A percentile compares a stretch with the other conserved stretches of the same genome.
These are phyloP conservation scores for Salvelinus fontinalis DNA, from an alignment of 2,113 vertebrate species.

Conservation along the genomic window DNA sequence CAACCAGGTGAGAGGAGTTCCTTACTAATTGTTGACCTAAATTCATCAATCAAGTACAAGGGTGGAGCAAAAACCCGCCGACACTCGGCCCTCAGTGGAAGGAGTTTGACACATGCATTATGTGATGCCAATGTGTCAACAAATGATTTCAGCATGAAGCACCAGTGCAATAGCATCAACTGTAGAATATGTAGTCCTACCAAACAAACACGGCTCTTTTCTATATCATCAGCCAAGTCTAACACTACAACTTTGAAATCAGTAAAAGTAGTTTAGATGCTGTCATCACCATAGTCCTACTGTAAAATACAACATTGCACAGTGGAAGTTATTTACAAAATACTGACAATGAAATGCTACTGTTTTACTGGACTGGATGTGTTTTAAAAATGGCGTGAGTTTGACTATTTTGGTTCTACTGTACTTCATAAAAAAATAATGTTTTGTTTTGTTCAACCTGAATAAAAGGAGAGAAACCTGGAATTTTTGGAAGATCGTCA, in stretches of 20 bases:
- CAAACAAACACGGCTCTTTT: not conserved
- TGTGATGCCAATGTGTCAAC: not conserved
- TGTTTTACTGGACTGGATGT: constrained; percentile 1
- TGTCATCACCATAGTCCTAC: constrained; percentile 26
- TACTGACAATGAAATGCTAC: constrained; percentile 9
- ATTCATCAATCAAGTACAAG: too few species aligned
- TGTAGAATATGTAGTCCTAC: not conserved
- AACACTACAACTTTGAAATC: constrained; percentile 8
- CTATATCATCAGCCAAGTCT: constrained; percentile 11
- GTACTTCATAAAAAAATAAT: constrained; percentile 53
- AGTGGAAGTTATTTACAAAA: constrained; percentile 24
- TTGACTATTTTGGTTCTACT: constrained; percentile 32
- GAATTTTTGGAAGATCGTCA: constrained; percentile 18
- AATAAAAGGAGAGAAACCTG: constrained; percentile 48
- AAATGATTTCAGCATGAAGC: not conserved
- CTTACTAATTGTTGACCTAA: too few species aligned
- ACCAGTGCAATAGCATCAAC: constrained; percentile 9
- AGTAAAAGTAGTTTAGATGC: constrained; percentile 21
- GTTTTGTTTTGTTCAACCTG: constrained; percentile 46
- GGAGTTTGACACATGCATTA: not conserved
- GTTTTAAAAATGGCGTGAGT: constrained; percentile 32
- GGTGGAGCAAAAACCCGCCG: too few species aligned
- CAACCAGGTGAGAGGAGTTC: too few species aligned
- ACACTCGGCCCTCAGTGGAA: too few species aligned
- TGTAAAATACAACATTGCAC: constrained; percentile 13